Evolutionary conservation across 2,888 invertebrate species (phyloP), one percentile per base, ranked within the genome.

Genomic region (Tipula vernalis): DNA sequence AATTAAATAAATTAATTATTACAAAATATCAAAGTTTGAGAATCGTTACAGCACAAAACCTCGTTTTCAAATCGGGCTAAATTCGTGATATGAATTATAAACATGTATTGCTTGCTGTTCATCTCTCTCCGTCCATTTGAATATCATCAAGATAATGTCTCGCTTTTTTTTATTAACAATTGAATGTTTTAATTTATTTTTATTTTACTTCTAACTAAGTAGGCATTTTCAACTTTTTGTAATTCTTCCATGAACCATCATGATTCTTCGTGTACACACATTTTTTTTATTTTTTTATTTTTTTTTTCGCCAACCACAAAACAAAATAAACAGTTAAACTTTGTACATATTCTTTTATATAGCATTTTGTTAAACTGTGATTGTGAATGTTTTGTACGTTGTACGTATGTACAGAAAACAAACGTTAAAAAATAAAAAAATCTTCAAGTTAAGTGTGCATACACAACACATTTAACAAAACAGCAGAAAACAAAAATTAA

Each of bases 21-120:
- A 51, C 51, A n/a, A 28, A 71, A 71, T 71, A 28, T 28, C 12
- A 28, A 28, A 28, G 71, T 71, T 36, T 84, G 36, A 84, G n/a
- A 84, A 41, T 39, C 84, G 15, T 41, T 84, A 41, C 84, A 84
- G 84, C 15, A 39, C 41, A 84, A 84, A 42, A 85, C 15, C 41
- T 85, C 85, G 85, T 85, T 85, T 42, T 42, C 5, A 28, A 85
- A 85, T 85, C 85, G 85, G 85, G 85, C 42, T 85, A 42, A 42
- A 85, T 42, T 85, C 85, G 85, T 85, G 85, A 85, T 85, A 42
- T 85, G 85, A 42, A 42, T 71, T 85, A 44, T 42, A 85, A 85
- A 85, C 28, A 28, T 85, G 85, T 85, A 85, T 85, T 84, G 84
- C 84, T 28, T 84, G n/a, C 28, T 84, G 15, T 36, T 28, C 28